Evolutionary conservation across 2,888 invertebrate genomes (phyloP).

Genomic region (Aspidiotus rigidus): DNA sequence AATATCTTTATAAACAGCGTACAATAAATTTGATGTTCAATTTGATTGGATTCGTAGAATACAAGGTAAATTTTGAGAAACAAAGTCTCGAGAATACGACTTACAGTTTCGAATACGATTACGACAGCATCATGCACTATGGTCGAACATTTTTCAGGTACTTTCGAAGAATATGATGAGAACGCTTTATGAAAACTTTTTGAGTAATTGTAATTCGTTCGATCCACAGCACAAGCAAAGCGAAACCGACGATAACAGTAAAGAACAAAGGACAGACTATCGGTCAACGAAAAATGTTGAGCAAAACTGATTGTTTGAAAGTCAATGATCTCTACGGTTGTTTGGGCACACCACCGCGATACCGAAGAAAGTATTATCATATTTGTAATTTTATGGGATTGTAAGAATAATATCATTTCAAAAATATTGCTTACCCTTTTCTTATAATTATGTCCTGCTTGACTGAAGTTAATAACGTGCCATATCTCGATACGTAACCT

Average conservation of each 20-base stretch:
- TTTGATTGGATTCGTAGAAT: constrained; percentile 44
- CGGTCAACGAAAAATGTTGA: constrained; percentile 56
- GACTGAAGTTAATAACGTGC: no score
- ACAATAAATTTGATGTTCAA: not conserved
- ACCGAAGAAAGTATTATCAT: constrained; percentile 49
- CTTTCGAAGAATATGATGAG: not conserved
- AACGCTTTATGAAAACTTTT: not conserved
- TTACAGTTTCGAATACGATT: constrained; percentile 63
- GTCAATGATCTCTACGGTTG: constrained; percentile 59
- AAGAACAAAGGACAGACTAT: constrained; percentile 49
- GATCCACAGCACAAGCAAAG: constrained; percentile 48
- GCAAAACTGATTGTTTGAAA: constrained; percentile 58
- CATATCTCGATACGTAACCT: no score
- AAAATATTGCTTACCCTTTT: not conserved
- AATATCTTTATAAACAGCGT: not conserved
- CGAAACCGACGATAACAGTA: constrained; percentile 55
- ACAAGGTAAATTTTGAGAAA: constrained; percentile 55
- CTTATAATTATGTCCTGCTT: no score
- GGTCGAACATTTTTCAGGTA: constrained; percentile 54
- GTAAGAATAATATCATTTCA: constrained; percentile 37
- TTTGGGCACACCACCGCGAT: constrained; percentile 44
- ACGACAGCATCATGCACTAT: constrained; percentile 71
- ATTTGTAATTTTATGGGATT: constrained; percentile 50
- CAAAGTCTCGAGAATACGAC: constrained; percentile 56
- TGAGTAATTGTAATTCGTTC: not conserved